Evolutionary conservation across 2,888 invertebrate genomes (phyloP).

Genomic region (Oxyteleia sp.): DNA sequence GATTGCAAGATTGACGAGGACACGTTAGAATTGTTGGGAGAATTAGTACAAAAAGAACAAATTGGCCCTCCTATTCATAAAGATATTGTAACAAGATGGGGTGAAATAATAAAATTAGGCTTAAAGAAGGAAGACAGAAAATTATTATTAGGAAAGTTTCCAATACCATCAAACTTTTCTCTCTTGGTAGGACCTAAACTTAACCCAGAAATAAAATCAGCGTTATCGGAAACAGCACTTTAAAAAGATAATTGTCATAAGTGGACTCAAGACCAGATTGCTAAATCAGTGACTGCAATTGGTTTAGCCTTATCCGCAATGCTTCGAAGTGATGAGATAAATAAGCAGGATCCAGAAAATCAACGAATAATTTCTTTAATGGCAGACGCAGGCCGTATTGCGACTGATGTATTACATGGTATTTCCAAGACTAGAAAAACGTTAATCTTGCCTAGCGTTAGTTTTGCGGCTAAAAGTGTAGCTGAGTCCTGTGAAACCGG

Average conservation of each 20-base stretch:
- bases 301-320: background rate
- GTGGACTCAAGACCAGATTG: background rate
- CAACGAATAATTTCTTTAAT: background rate
- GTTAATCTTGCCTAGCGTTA: background rate
- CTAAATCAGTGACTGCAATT: background rate
- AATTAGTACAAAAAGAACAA: too few relatives aligned
- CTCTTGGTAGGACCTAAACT: background rate
- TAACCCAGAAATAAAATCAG: background rate
- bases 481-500: background rate
- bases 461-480: background rate
- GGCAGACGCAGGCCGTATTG: background rate
- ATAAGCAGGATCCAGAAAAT: background rate
- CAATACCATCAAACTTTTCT: background rate
- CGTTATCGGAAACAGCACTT: background rate
- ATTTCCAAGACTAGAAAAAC: background rate
- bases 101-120: background rate
- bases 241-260: conserved; percentile 7
- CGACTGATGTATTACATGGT: background rate
- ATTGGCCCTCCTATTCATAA: too few relatives aligned
- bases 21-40: too few relatives aligned
- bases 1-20: too few relatives aligned
- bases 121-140: background rate
- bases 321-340: background rate
- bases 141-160: background rate
- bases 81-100: too few relatives aligned